A percentile compares a stretch with the other conserved stretches of the same genome.
These are phyloP conservation scores for Linyphia triangularis DNA, from an alignment of 2,888 invertebrate genomes.

Conservation along the genomic window DNA sequence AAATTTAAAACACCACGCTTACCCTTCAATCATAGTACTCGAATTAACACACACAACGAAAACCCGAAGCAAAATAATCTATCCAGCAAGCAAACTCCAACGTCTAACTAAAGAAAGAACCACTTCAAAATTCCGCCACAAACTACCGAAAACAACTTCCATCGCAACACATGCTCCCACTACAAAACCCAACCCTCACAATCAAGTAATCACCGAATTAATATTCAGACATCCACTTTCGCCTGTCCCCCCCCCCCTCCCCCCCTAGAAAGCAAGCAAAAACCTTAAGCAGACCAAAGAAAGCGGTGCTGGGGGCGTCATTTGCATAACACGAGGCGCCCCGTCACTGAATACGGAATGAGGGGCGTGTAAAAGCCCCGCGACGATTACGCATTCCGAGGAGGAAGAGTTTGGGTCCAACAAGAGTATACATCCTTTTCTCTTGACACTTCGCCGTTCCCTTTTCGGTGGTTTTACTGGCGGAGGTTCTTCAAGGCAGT, in stretches of 20 bases:
- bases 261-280: neutral
- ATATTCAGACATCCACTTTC: conserved; percentile 31
- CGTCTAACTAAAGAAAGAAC: neutral
- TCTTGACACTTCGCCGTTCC: conserved; percentile 31
- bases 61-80: too few relatives aligned
- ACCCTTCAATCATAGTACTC: too few relatives aligned
- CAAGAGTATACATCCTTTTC: conserved; percentile 20
- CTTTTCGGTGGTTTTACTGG: neutral
- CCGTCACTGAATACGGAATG: conserved; percentile 24
- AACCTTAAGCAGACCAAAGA: neutral
- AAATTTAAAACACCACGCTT: too few relatives aligned
- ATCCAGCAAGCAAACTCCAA: neutral
- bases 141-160: too few relatives aligned
- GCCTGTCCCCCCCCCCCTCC: neutral
- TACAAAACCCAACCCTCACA: neutral
- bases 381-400: conserved; percentile 25
- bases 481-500: neutral
- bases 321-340: conserved; percentile 30
- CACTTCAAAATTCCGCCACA: neutral
- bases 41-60: too few relatives aligned
- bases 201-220: conserved; percentile 31
- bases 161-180: neutral
- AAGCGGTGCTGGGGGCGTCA: neutral
- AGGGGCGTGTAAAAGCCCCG: neutral
- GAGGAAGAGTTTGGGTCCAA: neutral